These are phyloP conservation scores for Panorpa germanica DNA, from an alignment of 2,888 invertebrate genomes.

Conservation along the genomic window DNA sequence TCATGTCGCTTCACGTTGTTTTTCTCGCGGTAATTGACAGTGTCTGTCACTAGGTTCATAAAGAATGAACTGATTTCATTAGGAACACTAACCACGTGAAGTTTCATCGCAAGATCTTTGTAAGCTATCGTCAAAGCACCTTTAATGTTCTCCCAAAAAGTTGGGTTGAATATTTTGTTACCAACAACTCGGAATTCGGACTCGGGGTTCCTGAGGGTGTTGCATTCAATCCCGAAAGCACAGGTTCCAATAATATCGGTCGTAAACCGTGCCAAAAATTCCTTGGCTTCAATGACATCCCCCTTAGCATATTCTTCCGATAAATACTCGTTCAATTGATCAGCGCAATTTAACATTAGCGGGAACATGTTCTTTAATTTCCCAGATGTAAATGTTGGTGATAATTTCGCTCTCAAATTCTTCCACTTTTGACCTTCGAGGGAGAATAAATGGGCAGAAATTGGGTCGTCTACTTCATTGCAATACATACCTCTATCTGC, in stretches of 20 bases:
- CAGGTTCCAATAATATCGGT: conserved; percentile 9
- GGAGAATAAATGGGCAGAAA: conserved; percentile 10
- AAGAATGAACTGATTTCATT: no score
- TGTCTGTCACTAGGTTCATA: not conserved
- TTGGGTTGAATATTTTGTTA: conserved; percentile 12
- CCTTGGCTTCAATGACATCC: conserved; percentile 8
- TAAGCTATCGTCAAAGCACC: not conserved
- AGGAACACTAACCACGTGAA: not conserved
- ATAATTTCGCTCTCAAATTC: conserved; percentile 12
- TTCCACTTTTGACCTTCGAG: conserved; percentile 8
- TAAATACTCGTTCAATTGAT: conserved; percentile 16
- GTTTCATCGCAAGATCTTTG: conserved; percentile 6
- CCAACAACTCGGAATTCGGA: conserved; percentile 11
- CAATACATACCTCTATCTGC: conserved; percentile 11
- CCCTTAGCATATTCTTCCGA: no score
- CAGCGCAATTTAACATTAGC: no score
- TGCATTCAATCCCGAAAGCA: conserved; percentile 13
- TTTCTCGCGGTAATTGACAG: conserved; percentile 4
- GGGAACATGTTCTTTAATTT: no score
- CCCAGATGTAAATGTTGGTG: no score
- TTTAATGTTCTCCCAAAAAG: no score
- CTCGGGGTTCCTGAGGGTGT: conserved; percentile 10
- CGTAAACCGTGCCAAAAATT: conserved; percentile 8
- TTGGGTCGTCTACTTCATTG: conserved; percentile 9
- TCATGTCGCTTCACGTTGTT: conserved; percentile 1